Base-by-base conservation (phyloP, 64 coral and sea anemone genomes). In the Porites australiensis region DNA sequence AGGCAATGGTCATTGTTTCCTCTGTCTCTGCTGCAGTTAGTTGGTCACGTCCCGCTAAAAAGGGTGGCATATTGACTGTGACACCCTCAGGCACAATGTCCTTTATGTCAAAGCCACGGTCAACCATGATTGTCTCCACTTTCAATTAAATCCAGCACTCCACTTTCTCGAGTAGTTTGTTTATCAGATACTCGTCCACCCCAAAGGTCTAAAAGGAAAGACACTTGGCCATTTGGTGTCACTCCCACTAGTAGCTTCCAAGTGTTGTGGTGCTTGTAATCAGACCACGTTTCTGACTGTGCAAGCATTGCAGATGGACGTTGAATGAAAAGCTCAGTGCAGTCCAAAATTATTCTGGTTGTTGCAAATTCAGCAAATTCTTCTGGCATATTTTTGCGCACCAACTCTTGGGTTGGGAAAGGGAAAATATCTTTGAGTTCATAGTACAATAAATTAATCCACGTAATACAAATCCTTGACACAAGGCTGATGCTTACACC, bases 341-440 rank as follows among this genome's bases (percentile, higher is more conserved):
- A 90, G 64, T 90, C 10, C n/a, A n/a, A n/a, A n/a, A n/a, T n/a
- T n/a, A n/a, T n/a, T n/a, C n/a, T n/a, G n/a, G n/a, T n/a, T n/a
- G 89, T 90, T 54, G 89, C 27, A 90, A 60, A 90, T 46, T 87
- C 11, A 12, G n/a, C 20, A 72, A 87, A 87, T 51, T 87, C 83
- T 16, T 87, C 37, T 19, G 83, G 64, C 64, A 87, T 87, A 16
- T 87, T 87, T 67, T 72, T 87, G 8, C 49, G 64, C 16, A 70
- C 58, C 21, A 65, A n/a, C 47, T 53, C 21, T 81, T 81, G 50
- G 19, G 62, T 51, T 81, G 77, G 77, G 13, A 90, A 90, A 20
- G 89, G 89, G 52, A 82, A 90, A n/a, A 90, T 52, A 70, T 78
- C 37, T 71, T 80, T 80, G 19, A 74, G 89, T 72, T 90, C 77